phyloP scores from a whole-genome alignment of 1,140 invertebrate species.

The Drosophila sucinea region DNA sequence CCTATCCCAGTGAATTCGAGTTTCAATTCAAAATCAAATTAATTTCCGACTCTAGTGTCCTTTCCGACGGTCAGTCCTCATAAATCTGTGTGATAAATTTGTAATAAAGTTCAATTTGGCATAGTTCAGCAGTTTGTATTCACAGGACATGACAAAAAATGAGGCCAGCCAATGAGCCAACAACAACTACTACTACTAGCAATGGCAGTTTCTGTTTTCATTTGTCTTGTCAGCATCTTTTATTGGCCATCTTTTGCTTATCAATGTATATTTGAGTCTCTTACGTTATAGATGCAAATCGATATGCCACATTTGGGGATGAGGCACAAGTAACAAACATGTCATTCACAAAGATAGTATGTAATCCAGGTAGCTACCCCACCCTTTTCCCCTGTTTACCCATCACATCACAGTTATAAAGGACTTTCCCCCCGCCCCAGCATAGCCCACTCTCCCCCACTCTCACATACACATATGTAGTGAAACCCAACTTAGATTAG shows the following conservation, averaged over 20 bases:
- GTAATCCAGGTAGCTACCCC: neutral
- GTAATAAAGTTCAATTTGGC: slow-evolving; percentile 75
- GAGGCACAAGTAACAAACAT: slow-evolving; percentile 55
- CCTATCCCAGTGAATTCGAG: slow-evolving; percentile 1
- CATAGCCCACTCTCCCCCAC: neutral
- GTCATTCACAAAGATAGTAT: slow-evolving; percentile 52
- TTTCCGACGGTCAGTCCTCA: slow-evolving; percentile 23
- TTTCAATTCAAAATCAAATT: slow-evolving; percentile 3
- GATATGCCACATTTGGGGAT: slow-evolving; percentile 69
- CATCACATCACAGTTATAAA: neutral
- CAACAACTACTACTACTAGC: neutral
- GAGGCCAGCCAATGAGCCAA: slow-evolving; percentile 31
- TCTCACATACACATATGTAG: neutral
- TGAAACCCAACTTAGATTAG: slow-evolving; percentile 1
- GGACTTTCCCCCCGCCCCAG: neutral
- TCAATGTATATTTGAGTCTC: slow-evolving; percentile 38
- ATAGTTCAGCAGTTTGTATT: slow-evolving; percentile 71
- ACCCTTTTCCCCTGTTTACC: neutral
- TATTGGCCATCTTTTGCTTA: slow-evolving; percentile 61
- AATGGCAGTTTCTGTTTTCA: slow-evolving; percentile 43
- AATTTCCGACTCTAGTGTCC: slow-evolving; percentile 28
- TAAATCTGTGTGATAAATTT: slow-evolving; percentile 60
- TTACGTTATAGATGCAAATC: slow-evolving; percentile 58
- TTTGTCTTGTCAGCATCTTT: slow-evolving; percentile 69
- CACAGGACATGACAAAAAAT: slow-evolving; percentile 38